Evolutionary conservation across 2,888 invertebrate species (phyloP), one percentile per base, ranked within the genome.

Genomic region (Chloromyia formosa): DNA sequence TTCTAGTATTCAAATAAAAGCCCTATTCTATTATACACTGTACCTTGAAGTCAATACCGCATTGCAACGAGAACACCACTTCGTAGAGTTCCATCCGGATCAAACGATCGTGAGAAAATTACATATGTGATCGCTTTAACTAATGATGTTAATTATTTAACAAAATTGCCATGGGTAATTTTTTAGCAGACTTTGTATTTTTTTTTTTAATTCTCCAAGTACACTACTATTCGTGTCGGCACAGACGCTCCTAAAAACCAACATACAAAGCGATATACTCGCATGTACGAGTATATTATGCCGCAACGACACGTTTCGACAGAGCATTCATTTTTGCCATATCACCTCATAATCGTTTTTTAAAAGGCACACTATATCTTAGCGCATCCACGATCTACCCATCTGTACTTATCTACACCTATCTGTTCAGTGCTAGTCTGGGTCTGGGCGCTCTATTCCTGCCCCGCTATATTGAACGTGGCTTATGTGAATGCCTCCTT

Each of bases 111-210:
- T 77, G 77, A 77, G 77, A 77, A 77, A 77, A 77, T 77, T 76
- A 75, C 75, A 72, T 74, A 75, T 74, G 72, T 75, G 77, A 77
- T 77, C 77, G 66, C 64, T 66, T 74, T 75, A 75, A 77, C 72
- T 75, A 75, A 77, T 77, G 77, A 75, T 75, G 75, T 77, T 77
- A 75, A 77, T 77, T 77, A 77, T 77, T 75, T 75, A 74, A 61
- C 40, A 64, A 74, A 74, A 54, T 62, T 71, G 71, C 71, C 58
- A 49, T 49, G 66, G 66, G 66, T 22, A 66, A 66, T 66, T 66
- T 35, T 66, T 66, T 49, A 18, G 49, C n/a, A 9, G 66, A n/a
- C n/a, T n/a, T n/a, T n/a, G n/a, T n/a, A n/a, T n/a, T n/a, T n/a
- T n/a, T n/a, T n/a, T n/a, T n/a, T n/a, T n/a, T n/a, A n/a, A n/a